These are phyloP conservation scores for Rhorus exstirpatorius DNA, from an alignment of 2,888 invertebrate species.

Conservation along the genomic window DNA sequence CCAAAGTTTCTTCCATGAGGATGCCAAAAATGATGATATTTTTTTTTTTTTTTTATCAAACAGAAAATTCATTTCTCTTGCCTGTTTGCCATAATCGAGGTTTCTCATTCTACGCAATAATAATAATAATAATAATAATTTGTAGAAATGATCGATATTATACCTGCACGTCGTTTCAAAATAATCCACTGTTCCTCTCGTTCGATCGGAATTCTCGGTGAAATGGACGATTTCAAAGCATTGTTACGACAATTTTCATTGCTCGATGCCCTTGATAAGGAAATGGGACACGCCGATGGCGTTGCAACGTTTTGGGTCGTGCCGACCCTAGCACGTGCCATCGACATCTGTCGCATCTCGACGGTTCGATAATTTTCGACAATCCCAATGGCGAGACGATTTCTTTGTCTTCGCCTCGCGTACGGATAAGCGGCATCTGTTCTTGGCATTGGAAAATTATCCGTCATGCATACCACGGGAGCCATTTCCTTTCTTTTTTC, in stretches of 20 bases:
- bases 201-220: constrained; percentile 68
- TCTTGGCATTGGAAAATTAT: constrained; percentile 74
- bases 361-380: constrained; percentile 73
- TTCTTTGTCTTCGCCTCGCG: constrained; percentile 71
- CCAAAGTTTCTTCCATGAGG: too few relatives aligned
- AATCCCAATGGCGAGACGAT: constrained; percentile 62
- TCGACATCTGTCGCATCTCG: constrained; percentile 67
- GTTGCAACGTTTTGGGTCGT: constrained; percentile 38
- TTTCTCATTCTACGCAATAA: too few relatives aligned
- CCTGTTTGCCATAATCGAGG: too few relatives aligned
- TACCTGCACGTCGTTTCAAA: constrained; percentile 78
- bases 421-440: constrained; percentile 72
- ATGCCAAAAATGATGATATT: too few relatives aligned
- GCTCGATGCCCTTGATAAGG: constrained; percentile 46
- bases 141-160: too few relatives aligned
- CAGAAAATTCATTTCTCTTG: too few relatives aligned
- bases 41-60: too few relatives aligned
- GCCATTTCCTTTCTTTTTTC: constrained; percentile 74
- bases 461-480: constrained; percentile 79
- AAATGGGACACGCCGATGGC: constrained; percentile 47
- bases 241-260: constrained; percentile 52
- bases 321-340: constrained; percentile 32
- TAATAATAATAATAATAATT: too few relatives aligned
- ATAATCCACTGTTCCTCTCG: constrained; percentile 70
- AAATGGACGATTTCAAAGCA: constrained; percentile 53